Percentiles rank a stretch among this genome's conserved stretches.
Evolutionary conservation across 1,140 invertebrate species (phyloP).

Genomic region (Listronotus oregonensis): DNA sequence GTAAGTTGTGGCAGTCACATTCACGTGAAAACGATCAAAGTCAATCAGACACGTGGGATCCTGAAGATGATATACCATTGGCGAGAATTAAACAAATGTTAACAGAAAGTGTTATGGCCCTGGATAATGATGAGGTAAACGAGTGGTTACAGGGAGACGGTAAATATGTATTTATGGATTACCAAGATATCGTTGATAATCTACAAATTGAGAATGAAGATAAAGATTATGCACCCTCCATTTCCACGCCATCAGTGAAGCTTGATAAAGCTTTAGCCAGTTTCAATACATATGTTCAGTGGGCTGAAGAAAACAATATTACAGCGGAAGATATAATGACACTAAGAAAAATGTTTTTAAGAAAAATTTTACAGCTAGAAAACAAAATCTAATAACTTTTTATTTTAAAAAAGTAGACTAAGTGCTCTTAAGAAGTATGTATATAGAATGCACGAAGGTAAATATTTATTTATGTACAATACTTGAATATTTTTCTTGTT

Average conservation of each 20-base stretch:
- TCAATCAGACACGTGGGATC: neutral
- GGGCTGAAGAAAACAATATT: neutral
- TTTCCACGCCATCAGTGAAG: neutral
- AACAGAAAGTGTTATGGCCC: neutral
- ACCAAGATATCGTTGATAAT: neutral
- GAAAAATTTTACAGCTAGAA: no score
- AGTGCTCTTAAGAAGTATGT: no score
- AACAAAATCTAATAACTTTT: no score
- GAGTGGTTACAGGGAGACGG: constrained; percentile 1
- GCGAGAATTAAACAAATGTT: neutral
- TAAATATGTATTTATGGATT: neutral
- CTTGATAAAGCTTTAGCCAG: no score
- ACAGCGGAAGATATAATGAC: neutral
- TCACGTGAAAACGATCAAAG: neutral
- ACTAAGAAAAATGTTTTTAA: neutral
- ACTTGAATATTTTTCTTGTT: no score
- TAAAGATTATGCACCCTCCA: neutral
- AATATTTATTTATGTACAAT: no score
- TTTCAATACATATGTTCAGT: neutral
- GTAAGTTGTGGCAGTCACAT: no score
- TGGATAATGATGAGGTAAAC: neutral
- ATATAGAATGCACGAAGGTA: no score
- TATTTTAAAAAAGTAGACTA: no score
- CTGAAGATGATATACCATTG: neutral
- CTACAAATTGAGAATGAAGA: neutral